These are phyloP conservation scores for Spheniscus humboldti DNA, from an alignment of 2,797 vertebrate genomes.

Conservation along the genomic window DNA sequence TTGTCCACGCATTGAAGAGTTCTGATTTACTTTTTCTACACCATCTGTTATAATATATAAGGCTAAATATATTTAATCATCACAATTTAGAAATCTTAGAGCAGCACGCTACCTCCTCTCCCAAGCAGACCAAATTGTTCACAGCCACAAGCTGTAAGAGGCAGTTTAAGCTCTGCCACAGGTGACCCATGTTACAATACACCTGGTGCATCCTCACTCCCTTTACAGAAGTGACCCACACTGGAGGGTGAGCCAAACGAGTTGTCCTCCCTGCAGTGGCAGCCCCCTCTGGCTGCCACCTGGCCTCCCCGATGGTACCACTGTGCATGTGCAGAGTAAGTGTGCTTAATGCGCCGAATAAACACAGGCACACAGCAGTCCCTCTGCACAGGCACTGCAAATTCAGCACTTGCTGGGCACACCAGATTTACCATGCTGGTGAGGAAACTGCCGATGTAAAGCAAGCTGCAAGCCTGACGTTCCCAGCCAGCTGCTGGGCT, in stretches of 20 bases:
- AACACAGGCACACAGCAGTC: accelerated
- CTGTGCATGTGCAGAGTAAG: background rate
- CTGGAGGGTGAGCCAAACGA: background rate
- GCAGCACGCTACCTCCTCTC: background rate
- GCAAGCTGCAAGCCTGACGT: background rate
- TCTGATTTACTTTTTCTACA: background rate
- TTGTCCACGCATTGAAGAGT: background rate
- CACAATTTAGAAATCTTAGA: background rate
- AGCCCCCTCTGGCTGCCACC: background rate
- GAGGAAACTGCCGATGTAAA: background rate
- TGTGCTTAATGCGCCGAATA: background rate
- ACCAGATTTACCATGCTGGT: background rate
- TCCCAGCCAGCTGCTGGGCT: background rate
- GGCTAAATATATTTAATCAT: background rate
- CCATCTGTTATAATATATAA: accelerated
- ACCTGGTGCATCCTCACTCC: background rate
- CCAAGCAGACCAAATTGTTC: background rate
- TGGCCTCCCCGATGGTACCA: background rate
- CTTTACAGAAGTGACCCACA: background rate
- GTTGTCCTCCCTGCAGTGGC: accelerated
- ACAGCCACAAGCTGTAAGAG: background rate
- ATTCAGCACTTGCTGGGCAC: background rate
- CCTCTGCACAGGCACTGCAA: background rate
- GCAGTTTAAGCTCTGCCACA: background rate
- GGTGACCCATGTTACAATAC: background rate